Conservation (phyloP, 2,888 invertebrate genomes). For the Galeruca laticollis region DNA sequence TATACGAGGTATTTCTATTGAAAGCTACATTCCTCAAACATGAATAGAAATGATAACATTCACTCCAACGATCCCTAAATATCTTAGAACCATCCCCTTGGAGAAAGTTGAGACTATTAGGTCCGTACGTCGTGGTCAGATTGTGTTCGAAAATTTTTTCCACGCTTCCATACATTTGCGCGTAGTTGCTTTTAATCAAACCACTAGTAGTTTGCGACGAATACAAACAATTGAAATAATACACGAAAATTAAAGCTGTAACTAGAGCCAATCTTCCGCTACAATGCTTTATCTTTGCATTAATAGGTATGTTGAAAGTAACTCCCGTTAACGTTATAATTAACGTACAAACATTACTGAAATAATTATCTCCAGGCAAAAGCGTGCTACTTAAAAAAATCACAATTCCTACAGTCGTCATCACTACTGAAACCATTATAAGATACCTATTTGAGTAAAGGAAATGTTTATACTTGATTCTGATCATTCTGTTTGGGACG, state of each 20-base stretch:
- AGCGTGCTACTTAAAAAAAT: neutral
- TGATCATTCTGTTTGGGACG: slow-evolving; percentile 56
- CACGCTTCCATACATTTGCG: slow-evolving; percentile 52
- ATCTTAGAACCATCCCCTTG: slow-evolving; percentile 16
- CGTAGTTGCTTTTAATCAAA: slow-evolving; percentile 48
- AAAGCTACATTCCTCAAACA: slow-evolving; percentile 54
- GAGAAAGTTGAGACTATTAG: slow-evolving; percentile 51
- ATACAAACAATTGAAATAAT: slow-evolving; percentile 52
- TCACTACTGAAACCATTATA: neutral
- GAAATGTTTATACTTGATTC: neutral
- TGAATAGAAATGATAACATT: slow-evolving; percentile 47
- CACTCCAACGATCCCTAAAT: slow-evolving; percentile 28
- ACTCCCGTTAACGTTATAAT: slow-evolving; percentile 4
- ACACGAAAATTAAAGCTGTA: slow-evolving; percentile 44
- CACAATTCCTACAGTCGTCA: neutral
- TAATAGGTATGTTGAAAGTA: slow-evolving; percentile 3
- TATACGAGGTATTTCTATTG: slow-evolving; percentile 49
- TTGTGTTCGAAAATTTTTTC: slow-evolving; percentile 52
- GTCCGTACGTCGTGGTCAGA: slow-evolving; percentile 49
- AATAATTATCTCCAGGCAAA: neutral
- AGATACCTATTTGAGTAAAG: neutral
- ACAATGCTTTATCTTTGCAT: neutral
- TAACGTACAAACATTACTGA: neutral
- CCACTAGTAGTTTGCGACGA: slow-evolving; percentile 53
- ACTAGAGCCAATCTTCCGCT: slow-evolving; percentile 16